Evolutionary conservation across 2,113 vertebrate genomes (phyloP), one percentile per base, ranked within the genome.

Genomic region (Atherinomorus stipes): DNA sequence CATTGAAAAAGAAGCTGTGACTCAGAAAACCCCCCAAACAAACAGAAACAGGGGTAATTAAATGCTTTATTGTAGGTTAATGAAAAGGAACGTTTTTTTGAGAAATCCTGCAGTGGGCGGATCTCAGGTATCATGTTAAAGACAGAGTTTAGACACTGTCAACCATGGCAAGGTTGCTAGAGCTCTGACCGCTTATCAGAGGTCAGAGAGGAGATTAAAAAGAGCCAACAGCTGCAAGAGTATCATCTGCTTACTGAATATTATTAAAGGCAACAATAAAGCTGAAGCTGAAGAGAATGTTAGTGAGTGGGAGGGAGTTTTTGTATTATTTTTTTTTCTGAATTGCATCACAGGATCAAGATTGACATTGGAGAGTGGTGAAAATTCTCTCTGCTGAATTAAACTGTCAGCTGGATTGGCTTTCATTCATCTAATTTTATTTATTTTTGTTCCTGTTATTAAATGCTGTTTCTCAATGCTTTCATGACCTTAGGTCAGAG

Each of bases 181-280:
- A 54, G 80, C 68, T 68, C 10, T 62, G 74, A 26, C 64, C 72
- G 44, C 66, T 74, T 62, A 62, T 69, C 49, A 79, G 10, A 71
- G 70, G 68, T 78, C 50, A 85, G 56, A 15, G 22, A 76, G 77
- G 10, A 80, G 68, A 81, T 81, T 85, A 75, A 85, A 65, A 42
- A 16, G 38, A 82, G 65, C 56, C 76, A 71, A 54, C 54, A 63
- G 65, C 71, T 79, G 77, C 54, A 79, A 40, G 38, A 74, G 47
- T 19, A 76, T 86, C 67, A 78, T 83, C 68, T 73, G 69, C 63
- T 80, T 59, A 58, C 63, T 49, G 57, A 73, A 71, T 69, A 76
- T 64, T 47, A 80, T 76, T 75, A 78, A 75, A 52, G 18, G 25
- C 26, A 75, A 65, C 58, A 78, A 80, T 59, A 81, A 81, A 71